Percentiles rank a stretch among this genome's conserved stretches.
These are phyloP conservation scores for Tanypteryx hageni DNA, from an alignment of 2,888 invertebrate genomes.

Conservation along the genomic window DNA sequence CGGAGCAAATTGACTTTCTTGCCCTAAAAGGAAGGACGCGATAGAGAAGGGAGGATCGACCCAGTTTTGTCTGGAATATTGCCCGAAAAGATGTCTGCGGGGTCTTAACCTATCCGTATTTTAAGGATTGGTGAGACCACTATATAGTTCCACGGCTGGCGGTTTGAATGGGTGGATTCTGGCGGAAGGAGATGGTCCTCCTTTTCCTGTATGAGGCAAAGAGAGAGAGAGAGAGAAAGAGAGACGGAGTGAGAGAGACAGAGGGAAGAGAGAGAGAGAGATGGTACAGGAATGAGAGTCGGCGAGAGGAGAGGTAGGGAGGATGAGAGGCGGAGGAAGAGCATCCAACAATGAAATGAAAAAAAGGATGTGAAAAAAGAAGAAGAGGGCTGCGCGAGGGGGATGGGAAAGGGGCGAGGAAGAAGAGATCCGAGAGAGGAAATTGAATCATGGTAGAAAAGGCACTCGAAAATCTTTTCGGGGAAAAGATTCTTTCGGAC, in stretches of 20 bases:
- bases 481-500: not conserved
- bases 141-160: slow-evolving; percentile 7
- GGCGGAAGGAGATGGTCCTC: not conserved
- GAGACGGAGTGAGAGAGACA: not conserved
- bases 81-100: slow-evolving; percentile 59
- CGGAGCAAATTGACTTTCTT: slow-evolving; percentile 16
- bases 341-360: slow-evolving; percentile 18
- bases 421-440: not conserved
- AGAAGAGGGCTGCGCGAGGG: not conserved
- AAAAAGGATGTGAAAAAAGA: not conserved
- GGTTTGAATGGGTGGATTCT: slow-evolving; percentile 43
- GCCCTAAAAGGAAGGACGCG: not conserved
- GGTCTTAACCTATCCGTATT: slow-evolving; percentile 57
- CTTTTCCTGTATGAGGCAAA: not conserved
- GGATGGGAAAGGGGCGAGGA: too few species aligned
- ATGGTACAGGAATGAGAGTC: too few species aligned
- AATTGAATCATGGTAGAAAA: not conserved
- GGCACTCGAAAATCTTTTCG: slow-evolving; percentile 7
- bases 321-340: not conserved
- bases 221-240: not conserved
- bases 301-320: too few species aligned
- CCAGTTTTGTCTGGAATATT: slow-evolving; percentile 55
- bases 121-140: slow-evolving; percentile 35
- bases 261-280: too few species aligned
- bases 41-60: slow-evolving; percentile 23